Percentiles rank a stretch among this genome's conserved stretches.
Conservation (phyloP, 2,797 vertebrate species). For the Tokudaia muenninki region DNA sequence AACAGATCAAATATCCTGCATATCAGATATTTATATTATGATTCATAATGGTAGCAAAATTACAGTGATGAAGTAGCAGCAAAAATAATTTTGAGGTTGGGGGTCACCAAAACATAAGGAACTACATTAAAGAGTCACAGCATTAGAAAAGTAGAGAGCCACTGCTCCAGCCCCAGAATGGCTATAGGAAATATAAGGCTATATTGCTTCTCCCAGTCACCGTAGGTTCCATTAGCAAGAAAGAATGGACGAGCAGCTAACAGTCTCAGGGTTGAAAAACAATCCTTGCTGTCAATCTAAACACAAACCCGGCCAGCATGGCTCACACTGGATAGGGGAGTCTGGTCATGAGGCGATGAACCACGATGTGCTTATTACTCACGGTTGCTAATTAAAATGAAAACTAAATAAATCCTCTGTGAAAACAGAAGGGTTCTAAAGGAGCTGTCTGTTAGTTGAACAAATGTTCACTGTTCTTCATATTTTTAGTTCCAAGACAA, state of each 20-base stretch:
- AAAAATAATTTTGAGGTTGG: neutral
- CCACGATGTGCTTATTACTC: neutral
- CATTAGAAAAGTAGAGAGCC: neutral
- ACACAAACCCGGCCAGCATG: neutral
- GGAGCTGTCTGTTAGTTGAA: constrained; percentile 1
- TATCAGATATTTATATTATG: neutral
- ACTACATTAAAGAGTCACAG: neutral
- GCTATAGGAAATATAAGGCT: neutral
- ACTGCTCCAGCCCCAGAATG: no score
- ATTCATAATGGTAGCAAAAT: neutral
- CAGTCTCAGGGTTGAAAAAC: neutral
- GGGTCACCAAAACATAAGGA: neutral
- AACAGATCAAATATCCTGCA: neutral
- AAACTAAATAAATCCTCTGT: constrained; percentile 8
- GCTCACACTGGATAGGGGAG: neutral
- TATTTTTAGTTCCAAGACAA: constrained; percentile 63
- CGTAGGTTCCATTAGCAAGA: neutral
- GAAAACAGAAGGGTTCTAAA: constrained; percentile 4
- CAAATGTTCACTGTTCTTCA: neutral
- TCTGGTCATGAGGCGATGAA: neutral
- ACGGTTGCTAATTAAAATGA: neutral
- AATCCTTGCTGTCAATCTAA: neutral
- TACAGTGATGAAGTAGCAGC: neutral
- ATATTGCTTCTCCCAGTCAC: neutral
- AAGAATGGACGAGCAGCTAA: neutral